Base-by-base conservation (phyloP, 2,888 invertebrate genomes). In the Eristalis intricaria region DNA sequence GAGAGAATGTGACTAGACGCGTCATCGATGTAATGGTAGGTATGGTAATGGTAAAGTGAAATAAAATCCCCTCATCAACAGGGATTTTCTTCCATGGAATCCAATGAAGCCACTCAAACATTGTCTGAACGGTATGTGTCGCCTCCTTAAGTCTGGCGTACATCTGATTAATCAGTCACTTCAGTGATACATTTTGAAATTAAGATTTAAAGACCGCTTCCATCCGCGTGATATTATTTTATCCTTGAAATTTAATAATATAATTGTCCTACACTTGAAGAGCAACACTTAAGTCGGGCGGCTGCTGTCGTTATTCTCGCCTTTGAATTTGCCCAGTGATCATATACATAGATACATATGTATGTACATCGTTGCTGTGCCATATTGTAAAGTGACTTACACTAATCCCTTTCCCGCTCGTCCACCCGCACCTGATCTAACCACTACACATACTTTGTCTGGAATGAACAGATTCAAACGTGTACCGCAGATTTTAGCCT, bases 241-340 rank as follows among this genome's bases (percentile, higher is more conserved):
- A 89, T 88, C 89, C 89, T 89, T 89, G 89, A 88, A 88, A 84
- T 74, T 87, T 83, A 89, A 89, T 87, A 82, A 88, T 83, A 80
- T 89, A 89, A 89, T 89, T 88, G 83, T 74, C 79, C 84, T 68
- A 80, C 86, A 88, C 85, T 86, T 80, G 71, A 76, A 71, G 79
- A 75, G 79, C n/a, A 43, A 68, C 64, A 74, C 74, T 73, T 73
- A 70, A 64, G 50, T 70, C 77, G 81, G 70, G 32, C 38, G 76
- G 56, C 71, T 71, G 75, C 63, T 43, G 43, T 68, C 38, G 61
- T 68, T 68, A 26, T 68, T 38, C 60, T 50, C 40, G 73, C 32
- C n/a, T 65, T 43, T 8, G 73, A 23, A 11, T 65, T 43, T 8
- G 35, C 22, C 32, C 26, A 13, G n/a, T 65, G 56, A 8, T 35